Base-by-base conservation (phyloP, 2,888 invertebrate genomes). In the Xylota sylvarum region DNA sequence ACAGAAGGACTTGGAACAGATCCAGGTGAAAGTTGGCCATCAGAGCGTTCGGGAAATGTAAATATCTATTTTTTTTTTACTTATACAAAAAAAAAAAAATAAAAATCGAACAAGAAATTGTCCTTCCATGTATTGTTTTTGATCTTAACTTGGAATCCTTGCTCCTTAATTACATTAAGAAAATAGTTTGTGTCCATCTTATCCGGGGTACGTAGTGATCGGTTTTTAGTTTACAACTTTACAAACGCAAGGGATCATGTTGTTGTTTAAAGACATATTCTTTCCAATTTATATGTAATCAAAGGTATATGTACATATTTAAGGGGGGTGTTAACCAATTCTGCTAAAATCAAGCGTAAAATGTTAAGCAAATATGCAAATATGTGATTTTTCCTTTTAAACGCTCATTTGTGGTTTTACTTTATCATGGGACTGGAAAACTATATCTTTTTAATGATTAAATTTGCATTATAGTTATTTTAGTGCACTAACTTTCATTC, bases 291-390 rank as follows among this genome's bases (percentile, higher is more conserved):
- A 0, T 4, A 3, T 55, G 23, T 10, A 7, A 14, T 4, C 52
- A 5, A 5, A 4, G 5, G 32, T 32, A 30, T 19, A 50, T 32
- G 19, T 50, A 43, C 32, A 30, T 19, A 50, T 32, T 32, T 50
- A 43, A 70, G 32, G 1, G 5, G 62, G 32, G 69, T 69, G 78
- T 27, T 78, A 78, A 78, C 62, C 14, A 62, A 10, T 19, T 60
- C 17, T n/a, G 23, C 5, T 65, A n/a, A 58, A 77, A 58, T 50
- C 19, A 40, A 19, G n/a, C 67, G 67, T 37, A n/a, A 70, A 70
- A 69, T 52, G 50, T 10, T 35, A 30, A 32, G 50, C 30, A 73
- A 62, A 74, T 43, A 27, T 40, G n/a, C 5, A 74, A 32, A 27
- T 40, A 7, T 2, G 12, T 48, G 48, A 4, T 43, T 43, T 43